Base-by-base conservation (phyloP, 2,797 vertebrate species). In the Podarcis siculus region DNA sequence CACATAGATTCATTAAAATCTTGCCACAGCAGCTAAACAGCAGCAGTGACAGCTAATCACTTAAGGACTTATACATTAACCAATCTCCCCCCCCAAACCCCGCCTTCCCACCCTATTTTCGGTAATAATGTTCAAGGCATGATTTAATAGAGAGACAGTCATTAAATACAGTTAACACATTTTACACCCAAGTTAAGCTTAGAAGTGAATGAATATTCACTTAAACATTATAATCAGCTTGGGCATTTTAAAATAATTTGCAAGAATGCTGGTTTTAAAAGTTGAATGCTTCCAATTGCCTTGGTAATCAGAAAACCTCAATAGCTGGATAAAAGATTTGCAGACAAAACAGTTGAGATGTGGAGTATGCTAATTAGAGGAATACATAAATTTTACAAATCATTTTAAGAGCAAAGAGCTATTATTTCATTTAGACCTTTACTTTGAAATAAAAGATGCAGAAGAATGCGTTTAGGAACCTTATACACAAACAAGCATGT, bases 391-490 rank as follows among this genome's bases (percentile, higher is more conserved):
- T 89, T 95, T 85, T 89, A 92, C 76, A 95, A 94, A 94, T 87
- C 83, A 94, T 35, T 93, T 89, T 82, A 91, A 84, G 80, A 93
- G 86, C 83, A 90, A 95, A 94, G 93, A 94, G 92, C 93, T 92
- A 90, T 64, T 87, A 75, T 79, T 61, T 92, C 92, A 89, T 91
- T 95, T 90, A 92, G 32, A 45, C 83, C 49, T 95, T 92, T 92
- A 89, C 87, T 89, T 92, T 90, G 91, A 92, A 1, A 13, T 58
- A 91, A 92, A 93, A 95, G 87, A 92, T 87, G 82, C 58, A 90
- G 84, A 93, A 94, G 96, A 97, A 97, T 97, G 96, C 96, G 97
- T 98, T 97, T 97, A 96, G 96, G 98, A 98, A 98, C 97, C 98
- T 97, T 98, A 97, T 97, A 97, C 97, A 98, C 98, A 98, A 97